These are phyloP conservation scores for Mesitornis unicolor DNA, from an alignment of 2,113 vertebrate species.

Conservation along the genomic window DNA sequence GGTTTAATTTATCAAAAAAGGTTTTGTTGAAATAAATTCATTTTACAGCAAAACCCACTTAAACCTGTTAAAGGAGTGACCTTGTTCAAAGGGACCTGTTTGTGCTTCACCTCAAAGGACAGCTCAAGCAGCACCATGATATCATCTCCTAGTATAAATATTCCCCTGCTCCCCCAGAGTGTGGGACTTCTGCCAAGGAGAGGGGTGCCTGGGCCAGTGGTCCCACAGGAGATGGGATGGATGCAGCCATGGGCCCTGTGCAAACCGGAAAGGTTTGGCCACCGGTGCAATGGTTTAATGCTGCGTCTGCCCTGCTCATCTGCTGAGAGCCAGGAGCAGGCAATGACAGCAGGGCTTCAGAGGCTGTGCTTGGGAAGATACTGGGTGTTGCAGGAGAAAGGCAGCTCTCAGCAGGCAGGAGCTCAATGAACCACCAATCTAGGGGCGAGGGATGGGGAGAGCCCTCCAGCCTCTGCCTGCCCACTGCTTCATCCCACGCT, in stretches of 20 bases:
- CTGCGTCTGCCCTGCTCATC: fast-evolving
- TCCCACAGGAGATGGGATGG: neutral
- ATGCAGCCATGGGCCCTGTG: fast-evolving
- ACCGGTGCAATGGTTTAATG: fast-evolving
- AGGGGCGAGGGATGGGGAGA: neutral
- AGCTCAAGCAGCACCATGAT: neutral
- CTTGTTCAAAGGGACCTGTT: neutral
- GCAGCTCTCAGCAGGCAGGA: neutral
- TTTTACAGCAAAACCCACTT: slow-evolving; percentile 46
- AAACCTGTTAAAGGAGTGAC: neutral
- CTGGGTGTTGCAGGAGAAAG: neutral
- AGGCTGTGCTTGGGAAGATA: fast-evolving
- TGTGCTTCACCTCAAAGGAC: neutral
- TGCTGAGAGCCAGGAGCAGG: neutral
- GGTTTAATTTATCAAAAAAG: slow-evolving; percentile 58
- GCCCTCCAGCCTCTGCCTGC: neutral
- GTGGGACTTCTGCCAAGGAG: neutral
- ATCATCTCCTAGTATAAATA: neutral
- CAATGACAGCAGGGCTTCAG: fast-evolving
- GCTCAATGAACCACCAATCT: fast-evolving
- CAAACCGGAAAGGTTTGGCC: neutral
- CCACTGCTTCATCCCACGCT: fast-evolving
- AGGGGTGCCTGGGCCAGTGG: neutral
- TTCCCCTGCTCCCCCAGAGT: fast-evolving
- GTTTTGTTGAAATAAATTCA: slow-evolving; percentile 49